Base-by-base conservation (phyloP, 2,888 invertebrate species). In the Catonia carolina region DNA sequence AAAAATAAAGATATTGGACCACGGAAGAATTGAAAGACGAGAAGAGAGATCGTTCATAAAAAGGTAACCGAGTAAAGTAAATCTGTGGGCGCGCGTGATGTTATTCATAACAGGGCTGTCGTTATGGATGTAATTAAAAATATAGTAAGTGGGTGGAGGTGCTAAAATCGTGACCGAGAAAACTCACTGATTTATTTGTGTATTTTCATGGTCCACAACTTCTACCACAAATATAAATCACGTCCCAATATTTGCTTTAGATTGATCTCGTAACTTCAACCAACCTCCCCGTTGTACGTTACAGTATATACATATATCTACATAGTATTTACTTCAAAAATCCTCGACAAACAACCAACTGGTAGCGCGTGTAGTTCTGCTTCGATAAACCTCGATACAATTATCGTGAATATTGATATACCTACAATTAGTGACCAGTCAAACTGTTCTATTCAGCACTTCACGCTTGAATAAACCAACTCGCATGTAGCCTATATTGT, bases 101-200 rank as follows among this genome's bases (percentile, higher is more conserved):
- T 20, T 22, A 22, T 23, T 45, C 22, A 22, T 23, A 45, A 45
- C 45, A 45, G 14, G 45, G 12, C 45, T 45, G 45, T 45, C 45
- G 20, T 23, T 45, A 23, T 20, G 23, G 45, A 45, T 45, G 45
- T 45, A 45, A 45, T 45, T 45, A 45, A 45, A 45, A 45, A 20
- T 20, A 10, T 20, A 20, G 22, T 23, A 2, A 23, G 45, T 23
- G n/a, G 45, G 17, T 12, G 23, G 45, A 45, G 23, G 45, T 45
- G 45, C 45, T 45, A 45, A 23, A 45, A 45, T 22, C 45, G 45
- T 45, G 45, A 45, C 23, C 45, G 45, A 45, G 45, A 45, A 45
- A 45, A 45, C 22, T 45, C 45, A 45, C 45, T 45, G 45, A 45
- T 45, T 45, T 45, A 45, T 45, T 45, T 45, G 45, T 45, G 20